Base-by-base conservation (phyloP, 2,888 invertebrate species). In the Zaprionus obscuricornis region DNA sequence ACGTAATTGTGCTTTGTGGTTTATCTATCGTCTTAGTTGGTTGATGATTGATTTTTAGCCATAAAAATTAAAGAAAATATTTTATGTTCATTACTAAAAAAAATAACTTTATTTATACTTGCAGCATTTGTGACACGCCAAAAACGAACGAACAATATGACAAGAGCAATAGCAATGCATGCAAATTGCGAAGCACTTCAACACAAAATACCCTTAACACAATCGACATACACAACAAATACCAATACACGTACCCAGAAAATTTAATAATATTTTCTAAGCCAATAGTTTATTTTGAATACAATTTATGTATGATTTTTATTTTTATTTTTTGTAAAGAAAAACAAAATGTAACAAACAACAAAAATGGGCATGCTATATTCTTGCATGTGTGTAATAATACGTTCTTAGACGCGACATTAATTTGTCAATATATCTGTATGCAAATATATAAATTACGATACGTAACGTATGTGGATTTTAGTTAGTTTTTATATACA, bases 81-180 rank as follows among this genome's bases (percentile, higher is more conserved):
- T 45, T 42, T 45, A 2, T 36, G 34, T 51, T 67, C 18, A 34
- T 47, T 64, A 67, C 36, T 67, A 50, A 65, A 67, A 22, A n/a
- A n/a, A n/a, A n/a, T n/a, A n/a, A n/a, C n/a, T n/a, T 56, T 36
- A 60, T 65, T 55, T 82, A 60, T 75, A 46, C 54, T 82, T 82
- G 29, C 77, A 78, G 77, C 73, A 78, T 70, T 73, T 78, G 78
- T 75, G 77, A 77, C 47, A 56, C 78, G 66, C 59, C 56, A 65
- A 65, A 78, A 50, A 62, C 51, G 49, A 74, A 62, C 33, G 57
- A 56, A 67, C 58, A 55, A 57, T 59, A 74, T 67, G 46, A 74
- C 56, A 66, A 66, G 69, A 64, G 62, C 78, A n/a, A n/a, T n/a
- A n/a, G n/a, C n/a, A 77, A 75, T 82, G 83, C 77, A 78, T 78